Conservation (phyloP, 2,113 vertebrate genomes). For the Pholis gunnellus region DNA sequence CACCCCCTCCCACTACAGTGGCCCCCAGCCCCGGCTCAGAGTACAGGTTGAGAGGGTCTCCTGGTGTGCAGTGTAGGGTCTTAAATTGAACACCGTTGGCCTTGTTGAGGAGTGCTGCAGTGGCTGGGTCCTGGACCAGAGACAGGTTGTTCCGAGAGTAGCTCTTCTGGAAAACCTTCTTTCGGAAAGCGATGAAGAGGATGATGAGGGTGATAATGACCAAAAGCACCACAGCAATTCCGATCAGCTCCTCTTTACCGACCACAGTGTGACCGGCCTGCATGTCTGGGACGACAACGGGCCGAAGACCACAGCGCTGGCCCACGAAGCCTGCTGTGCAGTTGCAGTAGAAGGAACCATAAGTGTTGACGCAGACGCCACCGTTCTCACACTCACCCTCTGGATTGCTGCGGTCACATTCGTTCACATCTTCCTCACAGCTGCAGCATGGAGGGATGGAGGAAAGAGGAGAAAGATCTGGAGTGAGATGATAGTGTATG, state of each 20-base stretch:
- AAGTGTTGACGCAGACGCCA: slow-evolving; percentile 92
- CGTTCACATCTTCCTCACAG: slow-evolving; percentile 94
- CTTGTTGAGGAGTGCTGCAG: slow-evolving; percentile 94
- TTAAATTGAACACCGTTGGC: slow-evolving; percentile 94
- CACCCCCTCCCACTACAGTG: slow-evolving; percentile 47
- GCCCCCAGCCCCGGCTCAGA: slow-evolving; percentile 83
- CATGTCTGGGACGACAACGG: slow-evolving; percentile 96
- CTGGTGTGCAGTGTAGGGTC: slow-evolving; percentile 85
- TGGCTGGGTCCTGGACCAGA: slow-evolving; percentile 94
- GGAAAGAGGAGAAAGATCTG: not conserved
- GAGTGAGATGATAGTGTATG: slow-evolving; percentile 4
- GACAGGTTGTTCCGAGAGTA: slow-evolving; percentile 96
- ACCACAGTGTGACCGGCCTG: slow-evolving; percentile 94
- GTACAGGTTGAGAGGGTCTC: slow-evolving; percentile 91
- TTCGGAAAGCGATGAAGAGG: slow-evolving; percentile 94
- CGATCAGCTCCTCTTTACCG: slow-evolving; percentile 96
- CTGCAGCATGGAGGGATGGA: slow-evolving; percentile 73
- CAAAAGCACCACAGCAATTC: slow-evolving; percentile 92
- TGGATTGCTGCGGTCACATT: slow-evolving; percentile 88
- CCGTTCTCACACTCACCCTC: slow-evolving; percentile 93
- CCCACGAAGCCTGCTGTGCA: slow-evolving; percentile 94
- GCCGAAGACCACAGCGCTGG: slow-evolving; percentile 90
- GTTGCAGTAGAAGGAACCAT: slow-evolving; percentile 96
- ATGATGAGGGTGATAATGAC: slow-evolving; percentile 91
- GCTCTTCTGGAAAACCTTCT: slow-evolving; percentile 96